Conservation (phyloP, 2,797 vertebrate genomes). For the Lycodopsis pacificus region DNA sequence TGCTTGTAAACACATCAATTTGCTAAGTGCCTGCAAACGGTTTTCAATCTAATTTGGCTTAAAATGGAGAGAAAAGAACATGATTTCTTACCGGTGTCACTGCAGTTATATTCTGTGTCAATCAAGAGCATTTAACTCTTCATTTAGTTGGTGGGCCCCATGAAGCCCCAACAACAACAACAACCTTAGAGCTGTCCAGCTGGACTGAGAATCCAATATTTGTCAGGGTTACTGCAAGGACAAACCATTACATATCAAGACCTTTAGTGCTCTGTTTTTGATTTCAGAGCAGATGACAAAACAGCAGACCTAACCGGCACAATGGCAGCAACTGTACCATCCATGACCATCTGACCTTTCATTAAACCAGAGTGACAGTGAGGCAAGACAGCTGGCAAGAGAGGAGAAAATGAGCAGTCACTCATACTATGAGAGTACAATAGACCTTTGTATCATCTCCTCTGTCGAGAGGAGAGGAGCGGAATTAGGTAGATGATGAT, state of each 20-base stretch:
- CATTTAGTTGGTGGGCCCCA: slow-evolving; percentile 38
- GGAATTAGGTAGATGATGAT: slow-evolving; percentile 5
- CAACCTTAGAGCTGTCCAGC: slow-evolving; percentile 33
- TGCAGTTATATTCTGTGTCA: slow-evolving; percentile 14
- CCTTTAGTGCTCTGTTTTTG: slow-evolving; percentile 36
- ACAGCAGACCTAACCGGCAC: slow-evolving; percentile 56
- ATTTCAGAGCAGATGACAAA: slow-evolving; percentile 63
- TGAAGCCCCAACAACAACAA: slow-evolving; percentile 9
- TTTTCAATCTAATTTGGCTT: background rate
- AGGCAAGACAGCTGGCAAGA: slow-evolving; percentile 69
- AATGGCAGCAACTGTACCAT: slow-evolving; percentile 69
- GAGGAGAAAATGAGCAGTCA: slow-evolving; percentile 73
- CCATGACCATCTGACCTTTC: slow-evolving; percentile 67
- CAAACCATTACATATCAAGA: slow-evolving; percentile 42
- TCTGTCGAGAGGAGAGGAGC: slow-evolving; percentile 16
- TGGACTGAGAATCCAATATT: slow-evolving; percentile 50
- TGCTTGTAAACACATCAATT: background rate
- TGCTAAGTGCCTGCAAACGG: background rate
- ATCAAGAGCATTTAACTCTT: slow-evolving; percentile 50
- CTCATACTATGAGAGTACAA: slow-evolving; percentile 76
- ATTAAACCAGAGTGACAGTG: slow-evolving; percentile 75
- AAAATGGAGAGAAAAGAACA: background rate
- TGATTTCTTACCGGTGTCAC: background rate
- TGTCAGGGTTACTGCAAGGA: slow-evolving; percentile 68
- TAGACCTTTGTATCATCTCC: slow-evolving; percentile 73